Evolutionary conservation across 2,888 invertebrate genomes (phyloP).

Genomic region (Xestia sexstrigata): DNA sequence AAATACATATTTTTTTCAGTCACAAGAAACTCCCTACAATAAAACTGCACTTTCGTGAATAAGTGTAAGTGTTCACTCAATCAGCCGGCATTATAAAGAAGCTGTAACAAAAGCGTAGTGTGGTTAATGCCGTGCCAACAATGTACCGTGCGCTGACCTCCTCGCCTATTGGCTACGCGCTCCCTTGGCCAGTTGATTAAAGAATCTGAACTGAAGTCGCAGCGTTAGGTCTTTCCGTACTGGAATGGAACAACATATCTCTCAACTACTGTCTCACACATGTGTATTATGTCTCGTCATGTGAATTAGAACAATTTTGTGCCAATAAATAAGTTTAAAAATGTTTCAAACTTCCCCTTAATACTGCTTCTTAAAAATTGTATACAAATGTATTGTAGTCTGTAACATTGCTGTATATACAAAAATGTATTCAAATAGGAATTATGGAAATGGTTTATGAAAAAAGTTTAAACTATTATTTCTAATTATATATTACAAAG

Average conservation of each 20-base stretch:
- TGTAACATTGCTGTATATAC: not conserved
- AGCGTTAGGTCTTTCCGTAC: conserved; percentile 99
- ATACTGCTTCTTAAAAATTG: not conserved
- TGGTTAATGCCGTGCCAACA: conserved; percentile 87
- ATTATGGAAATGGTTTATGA: conserved; percentile 10
- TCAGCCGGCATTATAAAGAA: conserved; percentile 74
- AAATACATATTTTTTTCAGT: not conserved
- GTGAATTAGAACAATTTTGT: conserved; percentile 68
- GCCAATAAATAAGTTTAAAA: not conserved
- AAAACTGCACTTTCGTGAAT: conserved; percentile 83
- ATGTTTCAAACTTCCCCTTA: not conserved
- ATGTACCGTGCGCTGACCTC: conserved; percentile 84
- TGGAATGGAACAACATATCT: conserved; percentile 92
- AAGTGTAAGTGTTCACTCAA: conserved; percentile 82
- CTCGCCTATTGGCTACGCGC: conserved; percentile 95
- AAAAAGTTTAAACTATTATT: not conserved
- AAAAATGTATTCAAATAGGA: conserved; percentile 12
- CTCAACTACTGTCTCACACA: conserved; percentile 78
- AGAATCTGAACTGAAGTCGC: conserved; percentile 98
- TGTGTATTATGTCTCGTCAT: conserved; percentile 65
- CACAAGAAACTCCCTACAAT: conserved; percentile 56
- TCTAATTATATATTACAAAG: conserved; percentile 20
- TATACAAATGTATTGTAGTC: not conserved
- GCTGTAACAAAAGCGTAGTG: conserved; percentile 88
- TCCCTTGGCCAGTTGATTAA: conserved; percentile 97